A percentile compares a stretch with the other conserved stretches of the same genome.
phyloP scores from a whole-genome alignment of 2,113 vertebrate genomes.

The Chaetops frenatus region DNA sequence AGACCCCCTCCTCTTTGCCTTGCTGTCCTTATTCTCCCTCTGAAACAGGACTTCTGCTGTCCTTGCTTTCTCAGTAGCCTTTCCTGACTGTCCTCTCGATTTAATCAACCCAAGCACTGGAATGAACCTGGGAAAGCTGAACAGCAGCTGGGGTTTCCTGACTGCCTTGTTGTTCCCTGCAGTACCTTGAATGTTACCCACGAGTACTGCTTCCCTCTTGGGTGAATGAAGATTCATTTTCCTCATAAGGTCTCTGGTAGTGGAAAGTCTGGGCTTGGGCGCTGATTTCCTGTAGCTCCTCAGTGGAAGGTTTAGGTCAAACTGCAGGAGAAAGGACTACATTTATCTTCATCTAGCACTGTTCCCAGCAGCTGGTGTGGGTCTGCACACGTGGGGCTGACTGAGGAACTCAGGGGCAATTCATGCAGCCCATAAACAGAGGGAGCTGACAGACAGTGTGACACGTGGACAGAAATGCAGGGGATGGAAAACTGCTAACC shows the following conservation, averaged over 20 bases:
- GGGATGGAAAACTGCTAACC: background rate
- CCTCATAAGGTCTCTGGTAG: background rate
- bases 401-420: background rate
- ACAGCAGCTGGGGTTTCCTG: accelerated
- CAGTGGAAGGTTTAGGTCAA: background rate
- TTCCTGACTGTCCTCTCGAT: background rate
- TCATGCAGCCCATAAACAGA: background rate
- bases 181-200: background rate
- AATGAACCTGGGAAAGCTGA: background rate
- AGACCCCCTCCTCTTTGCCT: background rate
- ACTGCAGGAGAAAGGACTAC: background rate
- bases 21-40: background rate
- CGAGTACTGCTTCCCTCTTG: background rate
- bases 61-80: background rate
- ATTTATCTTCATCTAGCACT: background rate
- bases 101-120: background rate
- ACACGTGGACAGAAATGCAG: background rate
- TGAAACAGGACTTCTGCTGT: background rate
- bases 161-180: background rate
- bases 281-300: background rate
- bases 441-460: background rate
- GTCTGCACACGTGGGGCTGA: accelerated
- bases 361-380: background rate
- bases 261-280: background rate
- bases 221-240: background rate